A percentile compares a stretch with the other conserved stretches of the same genome.
These are phyloP conservation scores for Chloropsis cyanopogon DNA, from an alignment of 2,113 vertebrate species.

Conservation along the genomic window DNA sequence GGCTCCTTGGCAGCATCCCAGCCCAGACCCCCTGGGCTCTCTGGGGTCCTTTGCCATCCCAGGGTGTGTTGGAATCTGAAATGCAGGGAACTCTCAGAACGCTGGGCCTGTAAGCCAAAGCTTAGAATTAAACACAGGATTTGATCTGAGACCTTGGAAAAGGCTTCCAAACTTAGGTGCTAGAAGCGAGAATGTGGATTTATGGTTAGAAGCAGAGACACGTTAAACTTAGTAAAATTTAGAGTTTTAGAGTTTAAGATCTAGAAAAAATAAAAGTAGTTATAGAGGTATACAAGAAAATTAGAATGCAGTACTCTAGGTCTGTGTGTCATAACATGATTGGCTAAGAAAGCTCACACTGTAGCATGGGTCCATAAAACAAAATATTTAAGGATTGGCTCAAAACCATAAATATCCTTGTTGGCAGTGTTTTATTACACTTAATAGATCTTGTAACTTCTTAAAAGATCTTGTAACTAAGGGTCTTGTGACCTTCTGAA, in stretches of 20 bases:
- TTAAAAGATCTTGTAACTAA: background rate
- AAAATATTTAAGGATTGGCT: background rate
- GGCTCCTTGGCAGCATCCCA: background rate
- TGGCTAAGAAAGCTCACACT: background rate
- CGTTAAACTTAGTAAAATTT: background rate
- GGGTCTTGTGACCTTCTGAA: background rate
- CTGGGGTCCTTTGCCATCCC: background rate
- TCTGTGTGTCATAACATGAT: background rate
- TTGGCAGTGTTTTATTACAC: background rate
- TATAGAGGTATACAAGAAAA: background rate
- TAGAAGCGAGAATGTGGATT: background rate
- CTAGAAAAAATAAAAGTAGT: background rate
- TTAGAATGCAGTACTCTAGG: background rate
- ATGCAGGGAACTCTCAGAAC: background rate
- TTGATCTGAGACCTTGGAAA: background rate
- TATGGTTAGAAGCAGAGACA: background rate
- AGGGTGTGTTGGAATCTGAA: background rate
- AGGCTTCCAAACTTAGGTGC: background rate
- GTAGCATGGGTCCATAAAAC: background rate
- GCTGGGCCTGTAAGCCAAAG: background rate
- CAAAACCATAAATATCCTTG: background rate
- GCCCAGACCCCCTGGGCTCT: fast-evolving
- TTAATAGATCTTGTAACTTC: too few relatives aligned
- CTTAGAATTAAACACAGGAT: background rate
- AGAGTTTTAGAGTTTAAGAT: background rate